These are phyloP conservation scores for Congeria kusceri DNA, from an alignment of 2,888 invertebrate species.

Conservation along the genomic window DNA sequence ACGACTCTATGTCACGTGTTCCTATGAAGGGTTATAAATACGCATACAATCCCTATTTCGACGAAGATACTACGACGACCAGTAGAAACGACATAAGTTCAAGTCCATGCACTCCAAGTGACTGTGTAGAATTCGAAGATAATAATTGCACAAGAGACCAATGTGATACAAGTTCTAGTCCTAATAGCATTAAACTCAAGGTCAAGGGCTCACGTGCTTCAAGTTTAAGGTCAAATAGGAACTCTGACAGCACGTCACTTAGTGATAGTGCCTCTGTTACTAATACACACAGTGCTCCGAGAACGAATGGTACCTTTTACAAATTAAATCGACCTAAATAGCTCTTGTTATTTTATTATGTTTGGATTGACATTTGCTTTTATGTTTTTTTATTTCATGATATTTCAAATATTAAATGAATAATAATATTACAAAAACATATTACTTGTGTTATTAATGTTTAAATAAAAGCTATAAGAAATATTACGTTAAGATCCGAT, in stretches of 20 bases:
- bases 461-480: no score
- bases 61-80: conserved; percentile 45
- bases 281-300: conserved; percentile 28
- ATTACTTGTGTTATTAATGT: no score
- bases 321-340: conserved; percentile 32
- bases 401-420: no score
- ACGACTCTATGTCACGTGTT: conserved; percentile 5
- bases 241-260: conserved; percentile 59
- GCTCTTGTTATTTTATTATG: neutral
- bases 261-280: conserved; percentile 50
- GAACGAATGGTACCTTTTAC: conserved; percentile 42
- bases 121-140: conserved; percentile 46
- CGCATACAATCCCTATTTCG: conserved; percentile 52
- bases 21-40: conserved; percentile 61
- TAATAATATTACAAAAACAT: no score
- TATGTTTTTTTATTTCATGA: no score
- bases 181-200: conserved; percentile 24
- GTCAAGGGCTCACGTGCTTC: conserved; percentile 43
- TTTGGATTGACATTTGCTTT: no score
- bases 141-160: conserved; percentile 18
- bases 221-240: conserved; percentile 52
- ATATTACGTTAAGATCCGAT: no score
- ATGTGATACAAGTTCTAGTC: conserved; percentile 46
- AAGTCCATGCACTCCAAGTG: conserved; percentile 51
- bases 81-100: conserved; percentile 39